phyloP scores from a whole-genome alignment of 2,888 invertebrate species.

The Drosophila mimetica region DNA sequence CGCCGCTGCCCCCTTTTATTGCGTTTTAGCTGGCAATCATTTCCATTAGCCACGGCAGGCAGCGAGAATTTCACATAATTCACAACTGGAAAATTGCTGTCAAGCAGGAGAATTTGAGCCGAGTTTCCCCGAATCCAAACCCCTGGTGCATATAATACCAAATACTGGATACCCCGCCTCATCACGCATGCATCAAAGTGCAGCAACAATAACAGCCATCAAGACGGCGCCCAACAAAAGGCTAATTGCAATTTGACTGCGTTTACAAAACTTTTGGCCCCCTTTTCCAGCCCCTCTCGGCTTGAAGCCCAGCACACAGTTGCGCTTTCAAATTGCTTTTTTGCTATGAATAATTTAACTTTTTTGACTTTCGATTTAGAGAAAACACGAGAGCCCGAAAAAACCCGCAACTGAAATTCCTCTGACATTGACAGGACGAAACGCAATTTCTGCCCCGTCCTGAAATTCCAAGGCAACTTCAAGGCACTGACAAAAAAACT shows the following conservation, averaged over 20 bases:
- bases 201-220: slow-evolving; percentile 47
- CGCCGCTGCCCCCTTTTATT: slow-evolving; percentile 43
- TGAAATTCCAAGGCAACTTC: slow-evolving; percentile 33
- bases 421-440: slow-evolving; percentile 74
- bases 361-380: slow-evolving; percentile 76
- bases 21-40: slow-evolving; percentile 78
- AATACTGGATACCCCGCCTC: slow-evolving; percentile 10
- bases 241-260: slow-evolving; percentile 80
- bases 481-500: not conserved
- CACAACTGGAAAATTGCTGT: slow-evolving; percentile 79
- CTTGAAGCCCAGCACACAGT: not conserved
- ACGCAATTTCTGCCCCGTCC: slow-evolving; percentile 64
- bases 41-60: slow-evolving; percentile 75
- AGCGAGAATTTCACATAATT: slow-evolving; percentile 75
- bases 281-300: not conserved
- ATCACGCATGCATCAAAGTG: slow-evolving; percentile 78
- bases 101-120: slow-evolving; percentile 30
- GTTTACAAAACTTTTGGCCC: slow-evolving; percentile 57
- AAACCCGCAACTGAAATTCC: slow-evolving; percentile 55
- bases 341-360: slow-evolving; percentile 77
- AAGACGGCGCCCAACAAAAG: slow-evolving; percentile 70
- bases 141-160: not conserved
- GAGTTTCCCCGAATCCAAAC: slow-evolving; percentile 11
- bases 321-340: slow-evolving; percentile 69
- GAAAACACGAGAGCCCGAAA: slow-evolving; percentile 59